A percentile compares a stretch with the other conserved stretches of the same genome.
These are phyloP conservation scores for Apamea sordens DNA, from an alignment of 2,888 invertebrate genomes.

Conservation along the genomic window DNA sequence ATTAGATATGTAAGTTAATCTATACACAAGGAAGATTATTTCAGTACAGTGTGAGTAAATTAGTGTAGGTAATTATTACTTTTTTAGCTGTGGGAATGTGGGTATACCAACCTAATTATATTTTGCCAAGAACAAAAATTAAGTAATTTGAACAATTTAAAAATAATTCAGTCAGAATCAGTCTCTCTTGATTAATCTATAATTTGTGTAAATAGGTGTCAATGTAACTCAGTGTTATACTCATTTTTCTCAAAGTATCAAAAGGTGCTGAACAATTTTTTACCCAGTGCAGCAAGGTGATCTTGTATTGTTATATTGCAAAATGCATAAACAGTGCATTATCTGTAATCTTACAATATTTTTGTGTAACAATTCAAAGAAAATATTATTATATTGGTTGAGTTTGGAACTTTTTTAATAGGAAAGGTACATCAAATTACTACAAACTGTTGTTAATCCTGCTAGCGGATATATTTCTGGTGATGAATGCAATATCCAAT, in stretches of 20 bases:
- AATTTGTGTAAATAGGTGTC: too few relatives aligned
- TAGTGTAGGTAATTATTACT: neutral
- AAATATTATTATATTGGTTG: neutral
- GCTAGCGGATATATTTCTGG: neutral
- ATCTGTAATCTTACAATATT: neutral
- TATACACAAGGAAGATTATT: slow-evolving; percentile 5
- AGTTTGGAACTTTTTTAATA: neutral
- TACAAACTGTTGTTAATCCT: neutral
- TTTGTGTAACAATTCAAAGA: neutral
- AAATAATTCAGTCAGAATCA: neutral
- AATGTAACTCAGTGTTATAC: too few relatives aligned
- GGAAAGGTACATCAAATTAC: neutral
- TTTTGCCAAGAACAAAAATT: neutral
- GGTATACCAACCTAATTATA: neutral
- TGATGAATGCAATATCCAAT: neutral
- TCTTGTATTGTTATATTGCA: neutral
- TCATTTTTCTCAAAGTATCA: neutral
- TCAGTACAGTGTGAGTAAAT: neutral
- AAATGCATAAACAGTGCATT: neutral
- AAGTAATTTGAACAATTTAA: neutral
- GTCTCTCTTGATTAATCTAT: neutral
- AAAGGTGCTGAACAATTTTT: neutral
- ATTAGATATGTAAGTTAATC: slow-evolving; percentile 22
- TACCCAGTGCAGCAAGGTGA: neutral
- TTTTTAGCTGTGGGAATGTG: slow-evolving; percentile 1